Base-by-base conservation (phyloP, 2,888 invertebrate genomes). In the Agrypnus murinus region DNA sequence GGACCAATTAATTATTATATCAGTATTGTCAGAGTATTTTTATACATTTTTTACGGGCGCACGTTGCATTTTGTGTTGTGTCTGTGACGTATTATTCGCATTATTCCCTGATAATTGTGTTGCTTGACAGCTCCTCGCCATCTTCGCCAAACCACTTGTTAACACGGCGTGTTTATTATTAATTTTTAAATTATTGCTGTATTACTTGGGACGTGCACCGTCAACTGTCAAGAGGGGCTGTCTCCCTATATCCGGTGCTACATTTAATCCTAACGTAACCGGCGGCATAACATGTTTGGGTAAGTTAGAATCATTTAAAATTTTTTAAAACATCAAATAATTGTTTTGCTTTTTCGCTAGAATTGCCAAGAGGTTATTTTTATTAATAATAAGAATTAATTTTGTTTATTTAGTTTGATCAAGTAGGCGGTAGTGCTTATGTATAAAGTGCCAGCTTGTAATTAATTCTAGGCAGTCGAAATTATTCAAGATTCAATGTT, bases 71-170 rank as follows among this genome's bases (percentile, higher is more conserved):
- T 78, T 81, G 81, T 81, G 80, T 78, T 79, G 81, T 80, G 83
- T 78, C 76, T 75, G 74, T 79, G 74, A 72, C 77, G 79, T 79
- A 83, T 77, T 77, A 74, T 77, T 74, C 72, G 75, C 78, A 77
- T 77, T 77, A 78, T 77, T 80, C 75, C 78, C 78, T 75, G 77
- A 77, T 79, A 77, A 76, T 77, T 77, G 77, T 74, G 76, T 78
- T 79, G 77, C 79, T 80, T 81, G 78, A 75, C 74, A 72, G 74
- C 71, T 78, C 83, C 84, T 84, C 84, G 84, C 84, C 81, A 84
- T 83, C 81, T n/a, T n/a, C n/a, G n/a, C 40, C 48, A 83, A 85
- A 85, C 86, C 86, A 85, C 86, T 86, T 86, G 86, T 85, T 85
- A 86, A 84, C 84, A 76, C 78, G 78, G 77, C 79, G 80, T 80